A percentile compares a stretch with the other conserved stretches of the same genome.
Conservation (phyloP, 2,888 invertebrate genomes). For the Notodonta ziczac region DNA sequence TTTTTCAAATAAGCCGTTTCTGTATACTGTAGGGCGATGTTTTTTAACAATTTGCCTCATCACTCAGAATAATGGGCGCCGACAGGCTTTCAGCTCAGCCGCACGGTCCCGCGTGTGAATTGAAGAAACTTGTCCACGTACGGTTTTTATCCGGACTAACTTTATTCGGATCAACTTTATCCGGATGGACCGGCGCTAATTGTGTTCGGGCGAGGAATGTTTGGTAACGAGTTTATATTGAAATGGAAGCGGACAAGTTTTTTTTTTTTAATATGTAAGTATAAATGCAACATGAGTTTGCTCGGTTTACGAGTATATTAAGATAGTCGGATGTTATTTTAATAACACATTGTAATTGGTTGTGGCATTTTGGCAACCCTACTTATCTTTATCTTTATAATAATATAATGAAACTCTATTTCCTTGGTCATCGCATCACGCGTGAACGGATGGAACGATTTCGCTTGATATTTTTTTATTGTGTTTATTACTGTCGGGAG, state of each 20-base stretch:
- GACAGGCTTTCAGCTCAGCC: constrained; percentile 52
- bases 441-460: too few species aligned
- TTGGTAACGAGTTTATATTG: neutral
- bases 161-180: constrained; percentile 6
- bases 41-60: constrained; percentile 59
- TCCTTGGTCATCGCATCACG: too few species aligned
- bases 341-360: too few species aligned
- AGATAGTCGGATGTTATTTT: too few species aligned
- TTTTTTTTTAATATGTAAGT: neutral
- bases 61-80: constrained; percentile 59
- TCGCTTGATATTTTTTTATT: too few species aligned
- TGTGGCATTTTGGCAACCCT: too few species aligned
- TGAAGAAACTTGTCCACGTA: constrained; percentile 32
- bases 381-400: too few species aligned
- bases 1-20: constrained; percentile 17
- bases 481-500: too few species aligned
- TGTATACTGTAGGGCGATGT: constrained; percentile 24
- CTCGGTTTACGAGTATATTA: too few species aligned
- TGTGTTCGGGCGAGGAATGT: neutral
- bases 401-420: too few species aligned
- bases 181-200: neutral
- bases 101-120: constrained; percentile 31
- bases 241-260: neutral
- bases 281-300: neutral
- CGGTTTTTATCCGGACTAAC: constrained; percentile 14